Conservation (phyloP, 2,113 vertebrate genomes). For the Polypterus bichir region DNA sequence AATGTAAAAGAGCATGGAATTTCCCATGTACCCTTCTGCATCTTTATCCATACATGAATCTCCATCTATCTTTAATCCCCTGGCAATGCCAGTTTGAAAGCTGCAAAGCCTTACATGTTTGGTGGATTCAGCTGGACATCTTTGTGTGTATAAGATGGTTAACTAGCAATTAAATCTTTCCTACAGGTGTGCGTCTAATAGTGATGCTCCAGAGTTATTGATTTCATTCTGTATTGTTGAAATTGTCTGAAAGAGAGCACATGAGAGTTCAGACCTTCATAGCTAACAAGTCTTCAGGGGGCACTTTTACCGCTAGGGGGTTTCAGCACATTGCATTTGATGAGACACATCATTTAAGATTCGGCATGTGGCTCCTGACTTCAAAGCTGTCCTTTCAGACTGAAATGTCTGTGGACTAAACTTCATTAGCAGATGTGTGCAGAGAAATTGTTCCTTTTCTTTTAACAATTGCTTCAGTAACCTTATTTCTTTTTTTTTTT, state of each 20-base stretch:
- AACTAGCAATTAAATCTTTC: too few relatives aligned
- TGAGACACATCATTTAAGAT: slow-evolving; percentile 34
- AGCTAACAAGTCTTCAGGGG: slow-evolving; percentile 7
- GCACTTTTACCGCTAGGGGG: slow-evolving; percentile 16
- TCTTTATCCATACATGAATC: too few relatives aligned
- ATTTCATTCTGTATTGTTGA: too few relatives aligned
- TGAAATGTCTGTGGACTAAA: slow-evolving; percentile 18
- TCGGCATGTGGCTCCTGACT: slow-evolving; percentile 19
- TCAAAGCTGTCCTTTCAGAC: slow-evolving; percentile 23
- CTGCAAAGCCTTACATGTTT: too few relatives aligned
- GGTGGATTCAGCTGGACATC: too few relatives aligned
- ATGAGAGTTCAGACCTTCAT: background rate
- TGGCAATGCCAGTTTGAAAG: too few relatives aligned
- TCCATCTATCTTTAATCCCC: too few relatives aligned
- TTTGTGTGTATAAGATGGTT: too few relatives aligned
- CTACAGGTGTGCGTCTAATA: too few relatives aligned
- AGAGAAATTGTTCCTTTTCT: background rate
- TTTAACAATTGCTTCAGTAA: background rate
- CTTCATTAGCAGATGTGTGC: slow-evolving; percentile 15
- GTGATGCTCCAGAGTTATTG: too few relatives aligned
- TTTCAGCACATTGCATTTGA: slow-evolving; percentile 19
- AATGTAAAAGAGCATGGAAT: too few relatives aligned
- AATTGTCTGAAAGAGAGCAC: background rate
- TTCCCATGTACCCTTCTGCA: too few relatives aligned
- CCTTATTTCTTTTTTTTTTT: slow-evolving; percentile 12